Conservation (phyloP, 2,113 vertebrate genomes). For the Gopherus flavomarginatus region DNA sequence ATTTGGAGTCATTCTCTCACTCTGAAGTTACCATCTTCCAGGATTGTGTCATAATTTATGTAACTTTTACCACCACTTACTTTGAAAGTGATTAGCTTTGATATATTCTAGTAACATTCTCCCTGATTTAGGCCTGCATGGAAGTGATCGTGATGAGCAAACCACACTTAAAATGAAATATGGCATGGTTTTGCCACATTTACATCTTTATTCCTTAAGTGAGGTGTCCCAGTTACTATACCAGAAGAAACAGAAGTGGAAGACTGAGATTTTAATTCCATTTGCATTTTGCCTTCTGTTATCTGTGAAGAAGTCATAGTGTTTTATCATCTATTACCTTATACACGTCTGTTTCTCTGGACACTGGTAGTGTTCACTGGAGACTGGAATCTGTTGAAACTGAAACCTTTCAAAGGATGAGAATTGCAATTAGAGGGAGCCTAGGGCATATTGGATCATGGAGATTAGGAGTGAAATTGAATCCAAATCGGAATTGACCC, state of each 20-base stretch:
- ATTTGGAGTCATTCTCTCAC: conserved; percentile 50
- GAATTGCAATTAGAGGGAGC: background rate
- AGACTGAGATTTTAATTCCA: background rate
- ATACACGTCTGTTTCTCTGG: background rate
- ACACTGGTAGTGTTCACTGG: background rate
- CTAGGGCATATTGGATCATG: background rate
- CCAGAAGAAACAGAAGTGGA: background rate
- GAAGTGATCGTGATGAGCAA: background rate
- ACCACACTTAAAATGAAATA: conserved; percentile 22
- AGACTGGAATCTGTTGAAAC: background rate
- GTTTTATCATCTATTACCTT: background rate
- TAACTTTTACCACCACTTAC: conserved; percentile 53
- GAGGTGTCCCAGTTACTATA: background rate
- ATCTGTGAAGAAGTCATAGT: background rate
- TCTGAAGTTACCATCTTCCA: conserved; percentile 46
- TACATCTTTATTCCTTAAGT: background rate
- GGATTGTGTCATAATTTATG: conserved; percentile 43
- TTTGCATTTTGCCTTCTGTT: background rate
- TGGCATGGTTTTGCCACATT: background rate
- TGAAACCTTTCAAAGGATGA: background rate
- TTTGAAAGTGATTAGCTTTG: conserved; percentile 30
- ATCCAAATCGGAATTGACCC: background rate
- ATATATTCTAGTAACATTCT: conserved; percentile 27
- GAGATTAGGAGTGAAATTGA: background rate
- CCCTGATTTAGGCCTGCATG: background rate